These are phyloP conservation scores for Leucopternis melanops DNA, from an alignment of 2,113 vertebrate genomes.

Conservation along the genomic window DNA sequence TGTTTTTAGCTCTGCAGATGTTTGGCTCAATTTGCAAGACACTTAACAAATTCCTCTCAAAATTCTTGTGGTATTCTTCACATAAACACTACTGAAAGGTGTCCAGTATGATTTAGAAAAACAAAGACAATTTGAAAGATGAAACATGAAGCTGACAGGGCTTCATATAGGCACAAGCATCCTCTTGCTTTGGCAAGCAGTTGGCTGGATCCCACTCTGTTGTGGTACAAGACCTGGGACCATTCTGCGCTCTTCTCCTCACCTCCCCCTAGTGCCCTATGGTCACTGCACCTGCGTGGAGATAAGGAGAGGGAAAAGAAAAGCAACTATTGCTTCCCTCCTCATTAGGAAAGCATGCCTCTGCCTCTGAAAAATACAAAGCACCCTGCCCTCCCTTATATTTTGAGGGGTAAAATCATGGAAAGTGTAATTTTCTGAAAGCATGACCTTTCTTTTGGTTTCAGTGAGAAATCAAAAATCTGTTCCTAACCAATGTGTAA, in stretches of 20 bases:
- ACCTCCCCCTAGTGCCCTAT: rapidly evolving
- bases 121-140: background rate
- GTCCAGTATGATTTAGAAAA: background rate
- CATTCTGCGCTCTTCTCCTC: background rate
- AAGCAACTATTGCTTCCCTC: background rate
- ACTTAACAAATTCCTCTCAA: background rate
- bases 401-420: background rate
- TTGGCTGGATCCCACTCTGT: background rate
- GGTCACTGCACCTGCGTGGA: rapidly evolving
- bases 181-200: background rate
- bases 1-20: background rate
- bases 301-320: background rate
- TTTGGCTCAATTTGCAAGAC: background rate
- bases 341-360: background rate
- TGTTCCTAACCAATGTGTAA: background rate
- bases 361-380: background rate
- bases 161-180: background rate
- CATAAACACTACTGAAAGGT: background rate
- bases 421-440: background rate
- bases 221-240: background rate
- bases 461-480: background rate
- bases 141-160: rapidly evolving
- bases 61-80: background rate
- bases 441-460: background rate
- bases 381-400: background rate